A percentile compares a stretch with the other conserved stretches of the same genome.
These are phyloP conservation scores for Pherbina coryleti DNA, from an alignment of 2,888 invertebrate genomes.

Conservation along the genomic window DNA sequence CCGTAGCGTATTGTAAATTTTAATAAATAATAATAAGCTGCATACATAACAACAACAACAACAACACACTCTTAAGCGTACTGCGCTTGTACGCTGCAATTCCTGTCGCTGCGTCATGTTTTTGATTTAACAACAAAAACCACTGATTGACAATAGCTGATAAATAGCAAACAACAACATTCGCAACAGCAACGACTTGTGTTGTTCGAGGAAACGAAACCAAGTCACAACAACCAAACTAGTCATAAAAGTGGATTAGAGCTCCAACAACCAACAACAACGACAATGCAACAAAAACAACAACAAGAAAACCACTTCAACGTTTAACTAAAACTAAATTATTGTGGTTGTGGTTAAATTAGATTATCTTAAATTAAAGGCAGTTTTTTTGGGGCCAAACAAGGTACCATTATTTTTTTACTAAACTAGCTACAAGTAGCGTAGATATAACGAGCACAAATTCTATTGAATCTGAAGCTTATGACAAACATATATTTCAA, in stretches of 20 bases:
- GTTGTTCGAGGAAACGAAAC: too few species aligned
- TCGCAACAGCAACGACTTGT: too few species aligned
- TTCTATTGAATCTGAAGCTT: too few species aligned
- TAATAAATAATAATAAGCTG: conserved; percentile 30
- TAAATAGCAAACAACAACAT: conserved; percentile 16
- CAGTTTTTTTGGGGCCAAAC: too few species aligned
- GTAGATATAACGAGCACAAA: too few species aligned
- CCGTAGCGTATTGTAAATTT: conserved; percentile 24
- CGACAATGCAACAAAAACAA: not conserved
- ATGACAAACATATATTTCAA: too few species aligned
- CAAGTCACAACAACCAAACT: too few species aligned
- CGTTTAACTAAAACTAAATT: too few species aligned
- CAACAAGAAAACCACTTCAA: not conserved
- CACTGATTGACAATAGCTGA: conserved; percentile 35
- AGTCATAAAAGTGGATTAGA: not conserved
- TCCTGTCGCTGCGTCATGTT: conserved; percentile 24
- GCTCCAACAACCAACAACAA: not conserved
- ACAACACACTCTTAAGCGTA: not conserved
- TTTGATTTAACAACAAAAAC: conserved; percentile 28
- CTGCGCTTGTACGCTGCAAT: not conserved
- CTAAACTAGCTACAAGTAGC: too few species aligned
- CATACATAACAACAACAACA: conserved; percentile 15
- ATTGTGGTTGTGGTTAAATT: too few species aligned
- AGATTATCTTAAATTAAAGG: too few species aligned
- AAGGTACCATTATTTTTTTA: too few species aligned